Evolutionary conservation across 92 coral and sea anemone species (phyloP).

Genomic region (Micromussa lordhowensis): DNA sequence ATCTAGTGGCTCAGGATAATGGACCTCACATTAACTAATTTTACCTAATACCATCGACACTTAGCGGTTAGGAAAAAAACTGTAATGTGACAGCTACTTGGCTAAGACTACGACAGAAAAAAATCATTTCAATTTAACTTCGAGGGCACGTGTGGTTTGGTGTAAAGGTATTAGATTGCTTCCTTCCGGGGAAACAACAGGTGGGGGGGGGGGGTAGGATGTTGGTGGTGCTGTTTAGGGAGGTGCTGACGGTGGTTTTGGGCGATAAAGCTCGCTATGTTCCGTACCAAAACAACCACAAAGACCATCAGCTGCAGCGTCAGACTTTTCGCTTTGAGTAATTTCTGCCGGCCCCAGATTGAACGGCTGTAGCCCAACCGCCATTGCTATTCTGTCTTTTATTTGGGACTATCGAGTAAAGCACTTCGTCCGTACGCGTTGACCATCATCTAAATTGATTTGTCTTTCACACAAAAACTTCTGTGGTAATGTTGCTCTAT

Average conservation of each 20-base stretch:
- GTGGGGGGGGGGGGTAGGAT: neutral
- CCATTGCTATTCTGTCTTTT: neutral
- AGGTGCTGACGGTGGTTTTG: neutral
- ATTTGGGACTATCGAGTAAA: neutral
- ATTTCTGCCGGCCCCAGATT: neutral
- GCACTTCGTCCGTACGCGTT: neutral
- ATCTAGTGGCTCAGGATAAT: neutral
- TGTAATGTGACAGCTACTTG: conserved; percentile 14
- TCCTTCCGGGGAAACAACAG: neutral
- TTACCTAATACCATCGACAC: conserved; percentile 1
- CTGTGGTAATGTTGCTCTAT: neutral
- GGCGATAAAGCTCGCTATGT: neutral
- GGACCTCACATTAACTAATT: neutral
- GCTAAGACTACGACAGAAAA: neutral
- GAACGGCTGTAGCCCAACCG: neutral
- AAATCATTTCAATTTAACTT: neutral
- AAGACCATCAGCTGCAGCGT: neutral
- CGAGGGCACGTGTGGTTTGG: neutral
- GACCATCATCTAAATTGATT: neutral
- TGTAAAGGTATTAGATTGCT: conserved; percentile 1
- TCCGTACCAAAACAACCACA: neutral
- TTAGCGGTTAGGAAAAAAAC: neutral
- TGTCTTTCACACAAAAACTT: neutral
- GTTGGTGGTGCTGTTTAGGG: neutral
- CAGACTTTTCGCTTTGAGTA: neutral